Percentiles rank a stretch among this genome's conserved stretches.
These are phyloP conservation scores for Merops nubicus DNA, from an alignment of 2,113 vertebrate species.

Conservation along the genomic window DNA sequence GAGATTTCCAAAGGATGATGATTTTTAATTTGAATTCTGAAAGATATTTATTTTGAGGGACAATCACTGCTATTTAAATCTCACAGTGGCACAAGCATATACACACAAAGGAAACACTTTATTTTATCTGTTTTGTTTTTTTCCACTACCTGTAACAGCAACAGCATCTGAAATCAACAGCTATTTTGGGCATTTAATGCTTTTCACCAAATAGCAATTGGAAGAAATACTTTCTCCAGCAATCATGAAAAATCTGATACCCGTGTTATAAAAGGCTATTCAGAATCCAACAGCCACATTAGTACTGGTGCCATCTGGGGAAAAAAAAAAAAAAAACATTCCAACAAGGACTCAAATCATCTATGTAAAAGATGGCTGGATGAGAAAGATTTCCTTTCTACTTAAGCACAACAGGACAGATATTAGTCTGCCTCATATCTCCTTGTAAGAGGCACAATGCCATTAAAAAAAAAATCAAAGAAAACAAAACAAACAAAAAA, in stretches of 20 bases:
- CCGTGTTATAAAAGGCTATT: conserved; percentile 45
- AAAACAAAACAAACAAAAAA: background rate
- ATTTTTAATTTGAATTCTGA: background rate
- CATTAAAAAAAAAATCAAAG: background rate
- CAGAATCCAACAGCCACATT: conserved; percentile 53
- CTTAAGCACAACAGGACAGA: conserved; percentile 11
- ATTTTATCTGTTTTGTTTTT: background rate
- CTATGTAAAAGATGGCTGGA: background rate
- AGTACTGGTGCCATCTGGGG: background rate
- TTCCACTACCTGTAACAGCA: background rate
- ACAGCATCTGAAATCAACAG: background rate
- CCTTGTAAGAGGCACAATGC: background rate
- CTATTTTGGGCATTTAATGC: background rate
- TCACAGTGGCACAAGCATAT: background rate
- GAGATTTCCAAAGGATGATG: background rate
- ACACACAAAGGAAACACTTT: background rate
- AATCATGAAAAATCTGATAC: conserved; percentile 23
- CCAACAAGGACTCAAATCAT: background rate
- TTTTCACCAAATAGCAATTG: background rate
- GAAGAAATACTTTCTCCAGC: conserved; percentile 9
- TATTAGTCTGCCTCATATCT: background rate
- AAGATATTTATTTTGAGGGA: background rate
- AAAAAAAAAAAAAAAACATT: conserved; percentile 6
- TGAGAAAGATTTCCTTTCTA: conserved; percentile 33
- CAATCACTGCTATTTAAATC: background rate